phyloP scores from a whole-genome alignment of 2,113 vertebrate genomes.

The Natator depressus region DNA sequence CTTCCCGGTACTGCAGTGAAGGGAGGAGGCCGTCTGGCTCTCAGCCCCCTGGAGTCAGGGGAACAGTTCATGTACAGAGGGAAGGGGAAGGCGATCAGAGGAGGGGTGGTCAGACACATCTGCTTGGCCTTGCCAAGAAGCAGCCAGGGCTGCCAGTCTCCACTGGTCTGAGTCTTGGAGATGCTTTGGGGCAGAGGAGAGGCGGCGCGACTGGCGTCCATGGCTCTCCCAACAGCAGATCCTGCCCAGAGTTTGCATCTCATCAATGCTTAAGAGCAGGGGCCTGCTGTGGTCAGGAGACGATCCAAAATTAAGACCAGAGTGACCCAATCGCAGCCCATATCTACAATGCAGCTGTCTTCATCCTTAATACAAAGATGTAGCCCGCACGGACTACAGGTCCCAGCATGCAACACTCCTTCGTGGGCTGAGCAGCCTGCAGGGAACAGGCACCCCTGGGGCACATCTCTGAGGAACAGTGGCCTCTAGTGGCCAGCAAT shows the following conservation, averaged over 20 bases:
- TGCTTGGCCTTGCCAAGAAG: not conserved
- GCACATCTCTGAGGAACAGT: not conserved
- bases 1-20: not conserved
- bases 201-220: rapidly evolving
- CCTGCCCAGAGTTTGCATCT: not conserved
- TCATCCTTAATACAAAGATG: not conserved
- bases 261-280: not conserved
- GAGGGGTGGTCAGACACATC: not conserved
- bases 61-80: not conserved
- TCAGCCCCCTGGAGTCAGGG: not conserved
- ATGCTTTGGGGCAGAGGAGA: not conserved
- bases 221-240: not conserved
- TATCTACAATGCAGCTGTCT: not conserved
- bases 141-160: not conserved
- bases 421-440: no score
- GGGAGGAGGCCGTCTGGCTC: not conserved
- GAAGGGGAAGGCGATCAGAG: not conserved
- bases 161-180: not conserved
- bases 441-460: no score
- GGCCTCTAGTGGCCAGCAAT: not conserved
- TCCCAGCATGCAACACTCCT: not conserved
- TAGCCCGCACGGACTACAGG: not conserved
- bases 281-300: not conserved
- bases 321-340: not conserved
- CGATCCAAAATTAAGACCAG: not conserved